A percentile compares a stretch with the other conserved stretches of the same genome.
Evolutionary conservation across 2,113 vertebrate species (phyloP).

Genomic region (Grus americana): DNA sequence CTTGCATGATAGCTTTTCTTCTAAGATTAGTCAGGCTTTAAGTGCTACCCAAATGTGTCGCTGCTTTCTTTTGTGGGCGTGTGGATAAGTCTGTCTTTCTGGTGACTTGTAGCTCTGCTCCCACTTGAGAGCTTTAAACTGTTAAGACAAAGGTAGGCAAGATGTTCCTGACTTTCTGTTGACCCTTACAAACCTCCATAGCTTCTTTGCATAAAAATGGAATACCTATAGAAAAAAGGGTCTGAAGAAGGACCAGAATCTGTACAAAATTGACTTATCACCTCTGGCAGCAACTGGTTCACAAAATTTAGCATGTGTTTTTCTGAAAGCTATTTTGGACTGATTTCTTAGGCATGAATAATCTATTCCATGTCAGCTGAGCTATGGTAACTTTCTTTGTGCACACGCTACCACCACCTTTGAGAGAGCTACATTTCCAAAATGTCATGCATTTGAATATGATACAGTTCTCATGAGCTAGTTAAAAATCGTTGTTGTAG

Average conservation of each 20-base stretch:
- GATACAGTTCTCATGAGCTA: neutral
- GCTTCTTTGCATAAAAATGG: neutral
- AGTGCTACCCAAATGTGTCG: neutral
- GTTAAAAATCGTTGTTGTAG: neutral
- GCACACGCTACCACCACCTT: neutral
- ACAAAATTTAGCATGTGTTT: neutral
- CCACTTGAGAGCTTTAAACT: neutral
- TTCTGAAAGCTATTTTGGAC: neutral
- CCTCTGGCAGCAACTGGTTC: neutral
- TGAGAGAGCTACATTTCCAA: neutral
- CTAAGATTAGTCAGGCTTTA: neutral
- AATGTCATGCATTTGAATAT: neutral
- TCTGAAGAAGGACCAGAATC: neutral
- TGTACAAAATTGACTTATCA: neutral
- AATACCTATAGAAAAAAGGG: neutral
- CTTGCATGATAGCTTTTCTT: neutral
- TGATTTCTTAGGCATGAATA: neutral
- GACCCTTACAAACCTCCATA: neutral
- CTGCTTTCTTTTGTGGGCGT: neutral
- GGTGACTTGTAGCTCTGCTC: neutral
- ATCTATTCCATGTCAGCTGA: neutral
- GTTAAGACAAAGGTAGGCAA: neutral
- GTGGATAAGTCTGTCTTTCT: neutral
- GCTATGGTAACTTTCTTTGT: neutral
- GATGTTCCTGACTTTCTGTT: neutral